Percentiles rank a stretch among this genome's conserved stretches.
These are phyloP conservation scores for Eutolmus rufibarbis DNA, from an alignment of 2,888 invertebrate species.

Conservation along the genomic window DNA sequence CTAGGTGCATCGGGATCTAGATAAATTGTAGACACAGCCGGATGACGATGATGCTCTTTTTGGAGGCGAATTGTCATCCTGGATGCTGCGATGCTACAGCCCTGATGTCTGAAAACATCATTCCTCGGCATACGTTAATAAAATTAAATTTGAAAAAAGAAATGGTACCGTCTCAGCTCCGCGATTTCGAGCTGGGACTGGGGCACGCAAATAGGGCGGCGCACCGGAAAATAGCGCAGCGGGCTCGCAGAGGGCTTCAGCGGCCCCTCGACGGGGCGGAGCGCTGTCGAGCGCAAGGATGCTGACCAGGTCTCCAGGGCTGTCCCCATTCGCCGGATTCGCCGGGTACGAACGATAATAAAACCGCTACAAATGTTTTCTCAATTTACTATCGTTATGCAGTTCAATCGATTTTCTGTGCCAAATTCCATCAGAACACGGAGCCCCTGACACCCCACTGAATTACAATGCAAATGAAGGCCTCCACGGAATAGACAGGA, in stretches of 20 bases:
- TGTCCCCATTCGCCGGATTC: neutral
- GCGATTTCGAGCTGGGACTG: neutral
- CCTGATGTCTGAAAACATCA: neutral
- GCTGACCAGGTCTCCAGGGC: neutral
- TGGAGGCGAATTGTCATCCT: neutral
- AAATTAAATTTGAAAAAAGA: neutral
- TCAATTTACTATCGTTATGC: slow-evolving; percentile 37
- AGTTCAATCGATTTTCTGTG: slow-evolving; percentile 38
- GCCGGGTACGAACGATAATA: neutral
- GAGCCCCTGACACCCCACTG: slow-evolving; percentile 20
- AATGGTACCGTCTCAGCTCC: neutral
- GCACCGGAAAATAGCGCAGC: neutral
- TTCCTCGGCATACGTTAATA: neutral
- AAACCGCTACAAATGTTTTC: slow-evolving; percentile 38
- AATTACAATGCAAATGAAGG: slow-evolving; percentile 41
- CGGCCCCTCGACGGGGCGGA: neutral
- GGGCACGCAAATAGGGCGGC: neutral
- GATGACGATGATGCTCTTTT: neutral
- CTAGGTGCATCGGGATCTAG: slow-evolving; percentile 26
- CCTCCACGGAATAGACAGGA: slow-evolving; percentile 35
- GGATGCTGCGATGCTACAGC: neutral
- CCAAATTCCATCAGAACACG: slow-evolving; percentile 35
- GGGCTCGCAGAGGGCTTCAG: neutral
- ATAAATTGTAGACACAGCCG: slow-evolving; percentile 27
- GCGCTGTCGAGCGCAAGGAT: neutral